phyloP scores from a whole-genome alignment of 2,797 vertebrate species.

The Apogon talboti region DNA sequence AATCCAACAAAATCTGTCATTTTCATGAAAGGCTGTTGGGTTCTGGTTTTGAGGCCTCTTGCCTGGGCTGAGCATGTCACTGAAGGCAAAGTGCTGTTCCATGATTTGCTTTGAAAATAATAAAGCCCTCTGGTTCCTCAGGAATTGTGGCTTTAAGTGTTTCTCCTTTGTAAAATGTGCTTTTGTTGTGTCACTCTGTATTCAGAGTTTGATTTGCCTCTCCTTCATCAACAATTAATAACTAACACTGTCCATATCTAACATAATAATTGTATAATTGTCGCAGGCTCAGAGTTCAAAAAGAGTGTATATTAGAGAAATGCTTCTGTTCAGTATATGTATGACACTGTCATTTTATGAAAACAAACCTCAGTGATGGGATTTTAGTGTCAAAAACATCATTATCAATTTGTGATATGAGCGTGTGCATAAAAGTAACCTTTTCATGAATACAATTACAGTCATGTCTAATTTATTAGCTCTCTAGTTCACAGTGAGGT shows the following conservation, averaged over 20 bases:
- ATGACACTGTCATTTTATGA: background rate
- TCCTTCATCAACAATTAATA: conserved; percentile 11
- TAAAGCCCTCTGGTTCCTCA: conserved; percentile 34
- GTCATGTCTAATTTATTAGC: too few species aligned
- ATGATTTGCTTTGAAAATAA: conserved; percentile 40
- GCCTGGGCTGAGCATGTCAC: conserved; percentile 40
- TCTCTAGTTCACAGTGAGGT: too few species aligned
- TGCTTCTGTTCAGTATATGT: background rate
- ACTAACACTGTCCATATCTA: background rate
- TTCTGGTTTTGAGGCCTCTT: conserved; percentile 43
- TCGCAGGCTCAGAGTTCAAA: background rate
- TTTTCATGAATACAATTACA: too few species aligned
- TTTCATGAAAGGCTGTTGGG: conserved; percentile 56
- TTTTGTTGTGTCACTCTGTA: conserved; percentile 41
- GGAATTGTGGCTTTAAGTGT: conserved; percentile 30
- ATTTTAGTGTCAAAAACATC: background rate
- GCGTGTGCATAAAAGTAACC: background rate
- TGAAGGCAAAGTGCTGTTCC: conserved; percentile 41
- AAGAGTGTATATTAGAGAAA: background rate
- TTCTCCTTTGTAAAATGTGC: conserved; percentile 29
- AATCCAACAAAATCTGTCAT: conserved; percentile 64
- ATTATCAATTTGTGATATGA: background rate
- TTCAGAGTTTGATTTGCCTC: conserved; percentile 36
- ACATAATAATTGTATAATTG: background rate
- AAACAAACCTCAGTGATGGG: too few species aligned